Evolutionary conservation across 2,113 vertebrate genomes (phyloP).

Genomic region (Uria lomvia): DNA sequence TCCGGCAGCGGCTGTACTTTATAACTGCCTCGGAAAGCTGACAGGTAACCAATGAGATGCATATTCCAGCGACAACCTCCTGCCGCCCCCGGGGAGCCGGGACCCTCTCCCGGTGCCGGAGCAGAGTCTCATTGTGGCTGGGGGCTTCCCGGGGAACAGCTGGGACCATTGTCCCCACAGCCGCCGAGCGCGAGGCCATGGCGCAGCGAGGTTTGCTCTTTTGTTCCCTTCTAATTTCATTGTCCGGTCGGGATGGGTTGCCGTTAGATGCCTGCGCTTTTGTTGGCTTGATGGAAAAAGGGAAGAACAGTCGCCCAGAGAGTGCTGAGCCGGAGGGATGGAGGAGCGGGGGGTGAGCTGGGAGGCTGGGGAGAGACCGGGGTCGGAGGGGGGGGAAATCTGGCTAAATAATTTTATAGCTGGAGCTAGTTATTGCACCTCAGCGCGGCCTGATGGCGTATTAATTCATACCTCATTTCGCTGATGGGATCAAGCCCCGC

Average conservation of each 20-base stretch:
- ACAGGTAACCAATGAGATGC: constrained; percentile 67
- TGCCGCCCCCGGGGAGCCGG: neutral
- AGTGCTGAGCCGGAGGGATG: neutral
- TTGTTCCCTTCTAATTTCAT: constrained; percentile 42
- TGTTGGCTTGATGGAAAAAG: neutral
- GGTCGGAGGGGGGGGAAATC: neutral
- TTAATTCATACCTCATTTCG: neutral
- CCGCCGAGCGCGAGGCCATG: neutral
- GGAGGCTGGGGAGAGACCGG: neutral
- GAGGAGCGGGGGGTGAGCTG: neutral
- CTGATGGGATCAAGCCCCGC: neutral
- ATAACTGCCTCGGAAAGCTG: constrained; percentile 36
- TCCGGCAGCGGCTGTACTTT: neutral
- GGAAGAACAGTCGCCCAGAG: neutral
- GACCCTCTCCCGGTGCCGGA: neutral
- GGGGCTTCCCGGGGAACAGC: neutral
- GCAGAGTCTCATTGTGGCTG: neutral
- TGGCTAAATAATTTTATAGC: neutral
- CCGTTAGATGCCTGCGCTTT: neutral
- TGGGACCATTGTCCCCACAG: constrained; percentile 26
- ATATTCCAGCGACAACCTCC: neutral
- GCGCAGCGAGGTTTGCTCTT: constrained; percentile 55
- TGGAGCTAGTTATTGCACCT: neutral
- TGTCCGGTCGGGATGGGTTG: neutral
- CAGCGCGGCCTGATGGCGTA: neutral